Evolutionary conservation across 2,888 invertebrate genomes (phyloP), one percentile per base, ranked within the genome.

Genomic region (Mellilla xanthometata): DNA sequence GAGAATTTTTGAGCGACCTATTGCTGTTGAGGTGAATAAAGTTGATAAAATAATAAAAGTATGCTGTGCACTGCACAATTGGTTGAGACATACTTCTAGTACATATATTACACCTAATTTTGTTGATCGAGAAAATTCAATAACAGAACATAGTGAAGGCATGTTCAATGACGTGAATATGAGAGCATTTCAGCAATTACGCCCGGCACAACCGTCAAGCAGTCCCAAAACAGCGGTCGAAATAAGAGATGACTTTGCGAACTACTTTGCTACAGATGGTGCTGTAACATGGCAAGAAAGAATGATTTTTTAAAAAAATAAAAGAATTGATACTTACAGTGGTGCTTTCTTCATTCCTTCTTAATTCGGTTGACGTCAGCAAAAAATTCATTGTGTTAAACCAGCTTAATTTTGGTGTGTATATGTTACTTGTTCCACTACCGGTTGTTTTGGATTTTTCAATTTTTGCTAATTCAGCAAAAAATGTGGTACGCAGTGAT

Each of bases 131-230:
- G 42, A 35, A 42, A 41, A 41, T 34, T 34, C 34, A 34, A 41
- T 41, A 41, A 41, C 41, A 41, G 34, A 35, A 42, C 30, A 42
- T 42, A 41, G 34, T 42, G 42, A 42, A 42, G 42, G 35, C 38
- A 44, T 44, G 38, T 44, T 44, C 38, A 44, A 43, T 43, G 43
- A 43, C 43, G 43, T 43, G 43, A 43, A 43, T 43, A 43, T 36
- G 43, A 43, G 43, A 43, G 43, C 36, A 43, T 43, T 43, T 43
- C 43, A 43, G 43, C 43, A 43, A 43, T 43, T 43, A 43, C 43
- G 43, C 36, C 43, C 30, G 43, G 43, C 43, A 43, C 35, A 43
- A 43, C 43, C 43, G 43, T 43, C 43, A 43, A 43, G 36, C 36
- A 43, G 43, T 43, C 30, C 42, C 43, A 36, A 36, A 36, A 43